Conservation (phyloP, 1,140 invertebrate species). For the Drosophila trapezifrons region DNA sequence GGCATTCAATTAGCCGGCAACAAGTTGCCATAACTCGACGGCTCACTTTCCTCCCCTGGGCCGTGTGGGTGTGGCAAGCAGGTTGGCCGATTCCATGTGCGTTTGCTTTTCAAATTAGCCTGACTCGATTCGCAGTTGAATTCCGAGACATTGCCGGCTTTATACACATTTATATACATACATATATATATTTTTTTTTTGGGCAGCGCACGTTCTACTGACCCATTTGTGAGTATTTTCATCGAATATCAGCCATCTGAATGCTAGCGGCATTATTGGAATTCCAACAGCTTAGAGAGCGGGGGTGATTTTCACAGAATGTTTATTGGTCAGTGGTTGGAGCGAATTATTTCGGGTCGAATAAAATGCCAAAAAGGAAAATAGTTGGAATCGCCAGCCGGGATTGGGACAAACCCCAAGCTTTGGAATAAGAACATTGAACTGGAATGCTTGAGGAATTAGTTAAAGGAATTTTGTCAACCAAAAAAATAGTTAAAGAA, state of each 20-base stretch:
- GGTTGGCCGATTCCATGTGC: constrained; percentile 20
- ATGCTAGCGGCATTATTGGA: constrained; percentile 46
- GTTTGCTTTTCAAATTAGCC: constrained; percentile 77
- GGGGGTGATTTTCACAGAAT: constrained; percentile 8
- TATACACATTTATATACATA: background rate
- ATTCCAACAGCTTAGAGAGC: constrained; percentile 29
- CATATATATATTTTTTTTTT: constrained; percentile 13
- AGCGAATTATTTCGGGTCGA: constrained; percentile 9
- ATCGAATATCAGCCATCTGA: constrained; percentile 32
- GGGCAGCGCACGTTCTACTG: constrained; percentile 64
- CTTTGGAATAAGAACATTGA: background rate
- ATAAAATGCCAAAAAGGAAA: constrained; percentile 17
- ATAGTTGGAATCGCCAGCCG: constrained; percentile 26
- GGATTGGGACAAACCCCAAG: background rate
- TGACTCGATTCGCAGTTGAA: constrained; percentile 53
- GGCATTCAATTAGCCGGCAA: constrained; percentile 74
- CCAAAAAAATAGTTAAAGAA: background rate
- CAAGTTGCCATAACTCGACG: constrained; percentile 66
- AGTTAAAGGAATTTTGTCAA: background rate
- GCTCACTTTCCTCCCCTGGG: constrained; percentile 58
- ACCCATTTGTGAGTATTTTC: constrained; percentile 66
- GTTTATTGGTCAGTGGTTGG: constrained; percentile 17
- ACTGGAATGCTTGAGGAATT: background rate
- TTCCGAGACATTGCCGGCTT: constrained; percentile 32
- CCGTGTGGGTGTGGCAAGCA: constrained; percentile 29